phyloP scores from a whole-genome alignment of 92 coral and sea anemone species.

The Zoanthus sociatus region DNA sequence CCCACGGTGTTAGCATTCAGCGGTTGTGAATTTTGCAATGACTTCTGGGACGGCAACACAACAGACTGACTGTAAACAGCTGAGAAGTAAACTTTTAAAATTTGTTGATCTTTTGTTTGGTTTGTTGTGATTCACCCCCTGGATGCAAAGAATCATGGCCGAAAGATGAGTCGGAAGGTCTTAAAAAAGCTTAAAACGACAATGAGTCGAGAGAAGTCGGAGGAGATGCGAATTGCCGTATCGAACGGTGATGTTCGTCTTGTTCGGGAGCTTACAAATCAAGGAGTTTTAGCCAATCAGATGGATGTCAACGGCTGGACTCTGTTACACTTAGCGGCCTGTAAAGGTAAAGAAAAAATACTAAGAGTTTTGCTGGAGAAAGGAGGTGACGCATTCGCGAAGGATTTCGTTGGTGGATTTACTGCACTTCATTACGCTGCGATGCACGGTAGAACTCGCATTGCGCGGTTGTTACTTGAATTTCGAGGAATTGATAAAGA shows the following conservation, averaged over 20 bases:
- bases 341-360: conserved; percentile 88
- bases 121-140: neutral
- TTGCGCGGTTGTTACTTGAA: conserved; percentile 81
- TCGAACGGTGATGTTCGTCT: conserved; percentile 84
- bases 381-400: conserved; percentile 87
- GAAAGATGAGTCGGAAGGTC: conserved; percentile 72
- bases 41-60: conserved; percentile 49
- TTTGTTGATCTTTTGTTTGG: conserved; percentile 18
- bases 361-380: conserved; percentile 84
- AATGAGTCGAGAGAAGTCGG: conserved; percentile 61
- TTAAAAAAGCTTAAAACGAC: conserved; percentile 55
- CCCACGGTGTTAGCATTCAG: conserved; percentile 26
- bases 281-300: conserved; percentile 84
- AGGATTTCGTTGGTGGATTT: conserved; percentile 88
- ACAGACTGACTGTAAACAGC: neutral
- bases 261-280: conserved; percentile 82
- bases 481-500: conserved; percentile 76
- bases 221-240: conserved; percentile 79
- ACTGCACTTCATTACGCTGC: conserved; percentile 92
- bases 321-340: conserved; percentile 85
- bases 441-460: conserved; percentile 91
- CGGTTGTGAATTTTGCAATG: conserved; percentile 47
- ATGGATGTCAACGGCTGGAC: conserved; percentile 93
- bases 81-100: conserved; percentile 38
- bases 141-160: neutral